These are phyloP conservation scores for Anthonomus grandis DNA, from an alignment of 1,140 invertebrate genomes.

Conservation along the genomic window DNA sequence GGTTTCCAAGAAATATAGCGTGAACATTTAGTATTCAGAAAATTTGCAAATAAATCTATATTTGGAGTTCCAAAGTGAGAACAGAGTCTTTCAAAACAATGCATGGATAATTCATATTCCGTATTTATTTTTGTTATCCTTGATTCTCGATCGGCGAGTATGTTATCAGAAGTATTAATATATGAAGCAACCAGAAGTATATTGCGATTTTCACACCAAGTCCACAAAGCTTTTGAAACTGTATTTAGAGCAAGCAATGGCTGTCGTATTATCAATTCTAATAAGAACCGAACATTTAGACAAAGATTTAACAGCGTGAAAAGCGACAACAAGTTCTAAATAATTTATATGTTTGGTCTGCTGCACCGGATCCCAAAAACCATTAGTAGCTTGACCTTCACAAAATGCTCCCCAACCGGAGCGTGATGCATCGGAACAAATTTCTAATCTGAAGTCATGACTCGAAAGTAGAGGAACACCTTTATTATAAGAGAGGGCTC, in stretches of 20 bases:
- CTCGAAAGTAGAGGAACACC: slow-evolving; percentile 8
- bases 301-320: too few relatives aligned
- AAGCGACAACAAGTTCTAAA: not conserved
- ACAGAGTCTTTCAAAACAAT: slow-evolving; percentile 5
- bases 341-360: too few relatives aligned
- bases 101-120: not conserved
- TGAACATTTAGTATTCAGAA: slow-evolving; percentile 15
- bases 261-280: not conserved
- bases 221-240: not conserved
- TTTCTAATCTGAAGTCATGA: not conserved
- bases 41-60: slow-evolving; percentile 17
- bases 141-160: too few relatives aligned
- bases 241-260: too few relatives aligned
- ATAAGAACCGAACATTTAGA: not conserved
- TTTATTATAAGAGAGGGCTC: slow-evolving; percentile 5
- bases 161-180: too few relatives aligned
- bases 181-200: too few relatives aligned
- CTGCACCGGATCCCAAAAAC: too few relatives aligned
- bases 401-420: too few relatives aligned
- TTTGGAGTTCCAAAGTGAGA: slow-evolving; percentile 10
- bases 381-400: not conserved
- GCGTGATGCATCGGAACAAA: not conserved
- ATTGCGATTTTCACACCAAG: not conserved
- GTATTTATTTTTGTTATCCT: too few relatives aligned
- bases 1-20: too few relatives aligned